Percentiles rank a stretch among this genome's conserved stretches.
phyloP scores from a whole-genome alignment of 2,113 vertebrate species.

The Coregonus clupeaformis region DNA sequence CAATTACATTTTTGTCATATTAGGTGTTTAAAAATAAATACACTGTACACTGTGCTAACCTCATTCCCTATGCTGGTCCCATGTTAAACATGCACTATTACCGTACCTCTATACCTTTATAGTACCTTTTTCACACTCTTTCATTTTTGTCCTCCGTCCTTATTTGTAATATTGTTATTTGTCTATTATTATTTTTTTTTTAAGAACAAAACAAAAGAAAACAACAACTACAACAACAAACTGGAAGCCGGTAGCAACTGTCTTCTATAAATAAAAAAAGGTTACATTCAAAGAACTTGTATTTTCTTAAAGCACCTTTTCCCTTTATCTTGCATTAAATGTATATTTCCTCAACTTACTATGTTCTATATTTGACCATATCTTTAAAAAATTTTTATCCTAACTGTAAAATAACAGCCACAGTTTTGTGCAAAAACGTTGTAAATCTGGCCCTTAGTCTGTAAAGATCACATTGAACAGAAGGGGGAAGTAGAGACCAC shows the following conservation, averaged over 20 bases:
- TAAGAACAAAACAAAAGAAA: conserved; percentile 16
- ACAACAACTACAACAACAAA: conserved; percentile 40
- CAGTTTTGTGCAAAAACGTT: no score
- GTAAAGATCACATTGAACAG: conserved; percentile 11
- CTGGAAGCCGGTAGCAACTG: conserved; percentile 18
- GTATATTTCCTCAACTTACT: no score
- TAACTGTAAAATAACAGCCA: background rate
- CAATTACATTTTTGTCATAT: conserved; percentile 3
- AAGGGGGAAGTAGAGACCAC: conserved; percentile 16
- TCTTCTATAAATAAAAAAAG: conserved; percentile 48
- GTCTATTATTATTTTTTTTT: conserved; percentile 71
- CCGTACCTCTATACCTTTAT: conserved; percentile 6
- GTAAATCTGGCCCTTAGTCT: background rate
- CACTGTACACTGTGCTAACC: background rate
- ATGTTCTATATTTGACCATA: background rate
- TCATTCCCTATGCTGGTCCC: conserved; percentile 4
- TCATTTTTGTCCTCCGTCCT: background rate
- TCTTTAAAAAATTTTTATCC: background rate
- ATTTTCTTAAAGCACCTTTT: background rate
- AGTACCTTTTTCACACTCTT: background rate
- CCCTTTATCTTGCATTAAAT: background rate
- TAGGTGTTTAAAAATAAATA: conserved; percentile 10
- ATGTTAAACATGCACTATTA: conserved; percentile 11
- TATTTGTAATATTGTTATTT: conserved; percentile 66
- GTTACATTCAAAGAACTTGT: conserved; percentile 10